Percentiles rank a stretch among this genome's conserved stretches.
These are phyloP conservation scores for Dicroscelio sp. DNA, from an alignment of 2,888 invertebrate genomes.

Conservation along the genomic window DNA sequence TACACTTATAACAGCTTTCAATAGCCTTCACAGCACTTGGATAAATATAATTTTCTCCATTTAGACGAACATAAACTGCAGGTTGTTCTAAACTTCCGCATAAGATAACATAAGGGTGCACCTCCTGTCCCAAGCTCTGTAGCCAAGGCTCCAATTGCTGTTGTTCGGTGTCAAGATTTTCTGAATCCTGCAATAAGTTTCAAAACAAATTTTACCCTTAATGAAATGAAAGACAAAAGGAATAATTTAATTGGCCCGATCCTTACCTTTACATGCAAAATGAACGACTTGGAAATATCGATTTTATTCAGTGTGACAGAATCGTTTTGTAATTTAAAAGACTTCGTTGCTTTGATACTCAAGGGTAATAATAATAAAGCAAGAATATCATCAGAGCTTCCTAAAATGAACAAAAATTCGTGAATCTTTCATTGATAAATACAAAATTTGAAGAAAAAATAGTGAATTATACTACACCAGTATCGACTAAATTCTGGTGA, in stretches of 20 bases:
- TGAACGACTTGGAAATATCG: background rate
- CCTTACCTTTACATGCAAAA: background rate
- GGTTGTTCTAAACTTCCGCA: background rate
- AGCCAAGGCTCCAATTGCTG: background rate
- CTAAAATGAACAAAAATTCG: no score
- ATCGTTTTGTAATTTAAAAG: background rate
- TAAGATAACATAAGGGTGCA: background rate
- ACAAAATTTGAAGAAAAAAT: no score
- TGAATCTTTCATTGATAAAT: no score
- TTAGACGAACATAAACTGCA: conserved; percentile 5
- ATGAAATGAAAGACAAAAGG: background rate
- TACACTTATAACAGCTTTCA: conserved; percentile 47
- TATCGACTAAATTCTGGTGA: no score
- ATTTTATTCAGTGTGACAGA: background rate
- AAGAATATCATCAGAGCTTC: background rate
- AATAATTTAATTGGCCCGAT: background rate
- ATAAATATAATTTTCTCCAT: conserved; percentile 47
- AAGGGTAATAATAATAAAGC: conserved; percentile 9
- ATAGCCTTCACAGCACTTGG: conserved; percentile 25
- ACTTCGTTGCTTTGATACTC: background rate
- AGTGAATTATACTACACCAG: no score
- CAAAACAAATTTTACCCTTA: background rate
- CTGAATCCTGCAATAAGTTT: background rate
- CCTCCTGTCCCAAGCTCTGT: background rate
- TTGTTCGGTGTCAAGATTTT: background rate